Percentiles rank a stretch among this genome's conserved stretches.
phyloP scores from a whole-genome alignment of 2,797 vertebrate genomes.

The Vipera ursinii region DNA sequence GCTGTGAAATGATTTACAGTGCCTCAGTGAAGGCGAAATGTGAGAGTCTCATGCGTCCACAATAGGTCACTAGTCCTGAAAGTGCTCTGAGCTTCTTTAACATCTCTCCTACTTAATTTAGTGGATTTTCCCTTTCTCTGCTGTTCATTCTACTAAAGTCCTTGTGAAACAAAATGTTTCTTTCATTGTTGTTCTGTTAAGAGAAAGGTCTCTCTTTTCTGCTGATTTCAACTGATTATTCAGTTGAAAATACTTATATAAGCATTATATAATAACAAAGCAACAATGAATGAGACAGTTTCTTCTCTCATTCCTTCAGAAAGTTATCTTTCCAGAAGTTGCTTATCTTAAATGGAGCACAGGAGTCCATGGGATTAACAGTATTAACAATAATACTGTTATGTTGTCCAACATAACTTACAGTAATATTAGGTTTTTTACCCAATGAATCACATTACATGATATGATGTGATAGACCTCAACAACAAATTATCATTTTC shows the following conservation, averaged over 20 bases:
- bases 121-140: background rate
- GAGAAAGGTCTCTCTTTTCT: background rate
- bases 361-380: background rate
- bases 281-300: background rate
- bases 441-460: background rate
- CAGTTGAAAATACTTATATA: background rate
- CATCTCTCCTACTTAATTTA: background rate
- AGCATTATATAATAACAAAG: background rate
- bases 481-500: background rate
- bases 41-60: background rate
- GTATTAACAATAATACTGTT: background rate
- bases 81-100: background rate
- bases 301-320: background rate
- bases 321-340: background rate
- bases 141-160: background rate
- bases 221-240: background rate
- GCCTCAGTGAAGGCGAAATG: background rate
- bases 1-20: background rate
- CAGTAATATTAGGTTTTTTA: background rate
- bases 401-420: background rate
- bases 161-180: background rate
- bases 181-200: background rate
- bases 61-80: background rate
- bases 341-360: background rate
- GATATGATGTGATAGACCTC: background rate